Percentiles rank a stretch among this genome's conserved stretches.
phyloP scores from a whole-genome alignment of 2,113 vertebrate genomes.

The Bubalus kerabau region DNA sequence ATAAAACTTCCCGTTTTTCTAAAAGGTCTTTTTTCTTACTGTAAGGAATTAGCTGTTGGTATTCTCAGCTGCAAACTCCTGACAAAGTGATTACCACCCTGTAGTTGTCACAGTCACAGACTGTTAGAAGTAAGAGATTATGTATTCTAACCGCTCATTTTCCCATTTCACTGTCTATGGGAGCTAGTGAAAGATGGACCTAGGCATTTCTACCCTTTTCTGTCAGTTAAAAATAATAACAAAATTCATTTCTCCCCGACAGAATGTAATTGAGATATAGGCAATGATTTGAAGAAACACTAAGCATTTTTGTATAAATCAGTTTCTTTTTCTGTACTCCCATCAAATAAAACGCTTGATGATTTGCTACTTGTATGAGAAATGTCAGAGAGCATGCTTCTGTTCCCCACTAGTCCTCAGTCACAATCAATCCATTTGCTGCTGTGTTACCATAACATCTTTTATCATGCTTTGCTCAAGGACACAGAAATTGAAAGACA shows the following conservation, averaged over 20 bases:
- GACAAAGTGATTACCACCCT: constrained; percentile 79
- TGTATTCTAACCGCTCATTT: constrained; percentile 77
- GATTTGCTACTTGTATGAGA: constrained; percentile 50
- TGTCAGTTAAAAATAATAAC: constrained; percentile 76
- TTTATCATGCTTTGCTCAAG: constrained; percentile 65
- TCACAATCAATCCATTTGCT: constrained; percentile 27
- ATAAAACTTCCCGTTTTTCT: constrained; percentile 61
- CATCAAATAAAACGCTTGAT: constrained; percentile 56
- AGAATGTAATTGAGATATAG: constrained; percentile 74
- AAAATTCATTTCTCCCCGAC: constrained; percentile 52
- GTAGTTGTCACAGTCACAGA: constrained; percentile 74
- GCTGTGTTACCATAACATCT: constrained; percentile 27
- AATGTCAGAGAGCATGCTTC: constrained; percentile 48
- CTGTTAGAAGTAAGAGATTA: constrained; percentile 74
- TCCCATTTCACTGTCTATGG: constrained; percentile 75
- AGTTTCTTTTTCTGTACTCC: constrained; percentile 56
- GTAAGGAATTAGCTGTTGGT: constrained; percentile 73
- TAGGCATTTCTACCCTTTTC: constrained; percentile 71
- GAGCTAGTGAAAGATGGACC: constrained; percentile 70
- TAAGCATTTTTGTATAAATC: constrained; percentile 71
- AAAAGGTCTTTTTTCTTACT: constrained; percentile 68
- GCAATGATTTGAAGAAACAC: constrained; percentile 61
- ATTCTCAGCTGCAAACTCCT: constrained; percentile 70
- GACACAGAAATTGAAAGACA: not conserved
- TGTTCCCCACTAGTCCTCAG: constrained; percentile 31